Evolutionary conservation across 1,140 invertebrate species (phyloP).

Genomic region (Heliconius melpomene): DNA sequence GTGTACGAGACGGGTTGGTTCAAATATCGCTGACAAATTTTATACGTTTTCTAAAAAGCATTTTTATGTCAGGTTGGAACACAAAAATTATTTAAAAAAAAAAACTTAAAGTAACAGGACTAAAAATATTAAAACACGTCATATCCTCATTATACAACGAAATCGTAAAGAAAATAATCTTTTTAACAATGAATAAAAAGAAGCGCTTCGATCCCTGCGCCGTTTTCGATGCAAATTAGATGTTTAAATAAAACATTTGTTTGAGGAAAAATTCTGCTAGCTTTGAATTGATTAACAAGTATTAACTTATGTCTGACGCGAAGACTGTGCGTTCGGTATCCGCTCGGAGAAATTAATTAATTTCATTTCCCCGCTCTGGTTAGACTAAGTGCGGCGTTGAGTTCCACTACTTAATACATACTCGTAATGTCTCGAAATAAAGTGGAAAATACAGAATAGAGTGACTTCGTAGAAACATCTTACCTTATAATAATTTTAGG

Average conservation of each 20-base stretch:
- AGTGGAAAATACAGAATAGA: no score
- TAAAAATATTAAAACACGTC: background rate
- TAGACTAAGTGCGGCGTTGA: no score
- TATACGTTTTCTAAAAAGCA: no score
- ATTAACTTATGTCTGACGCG: background rate
- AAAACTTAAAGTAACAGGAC: background rate
- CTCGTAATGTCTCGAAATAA: no score
- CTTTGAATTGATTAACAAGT: conserved; percentile 15
- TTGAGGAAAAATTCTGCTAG: conserved; percentile 16
- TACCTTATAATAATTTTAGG: no score
- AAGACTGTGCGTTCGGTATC: background rate
- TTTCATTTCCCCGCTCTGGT: no score
- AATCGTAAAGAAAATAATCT: conserved; percentile 27
- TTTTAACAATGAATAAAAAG: conserved; percentile 13
- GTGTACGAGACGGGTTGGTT: no score
- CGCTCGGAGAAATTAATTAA: background rate
- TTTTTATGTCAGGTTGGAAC: no score
- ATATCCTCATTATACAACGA: background rate
- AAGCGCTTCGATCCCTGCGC: background rate
- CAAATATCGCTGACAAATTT: no score
- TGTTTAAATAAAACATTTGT: conserved; percentile 39
- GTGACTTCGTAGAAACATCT: no score
- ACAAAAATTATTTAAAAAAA: no score
- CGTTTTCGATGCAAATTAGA: conserved; percentile 40
- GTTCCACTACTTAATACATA: no score